phyloP scores from a whole-genome alignment of 2,113 vertebrate species.

The Rana temporaria region DNA sequence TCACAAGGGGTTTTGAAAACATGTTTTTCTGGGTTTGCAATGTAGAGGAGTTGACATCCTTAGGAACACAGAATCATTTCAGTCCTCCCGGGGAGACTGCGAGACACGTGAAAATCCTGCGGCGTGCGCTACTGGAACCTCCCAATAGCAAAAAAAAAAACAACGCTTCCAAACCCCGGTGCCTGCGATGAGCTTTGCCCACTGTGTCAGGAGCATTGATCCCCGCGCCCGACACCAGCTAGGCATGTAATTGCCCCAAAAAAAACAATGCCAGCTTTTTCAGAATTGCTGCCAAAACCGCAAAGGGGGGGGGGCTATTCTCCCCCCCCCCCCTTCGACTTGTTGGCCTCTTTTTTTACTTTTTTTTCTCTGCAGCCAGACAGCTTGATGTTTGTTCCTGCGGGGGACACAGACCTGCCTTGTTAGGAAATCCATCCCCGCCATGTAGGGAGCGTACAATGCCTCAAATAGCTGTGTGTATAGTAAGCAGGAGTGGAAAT shows the following conservation, averaged over 20 bases:
- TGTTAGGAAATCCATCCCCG: conserved; percentile 82
- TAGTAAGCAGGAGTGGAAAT: conserved; percentile 82
- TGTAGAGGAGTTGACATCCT: conserved; percentile 19
- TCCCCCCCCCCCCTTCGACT: conserved; percentile 54
- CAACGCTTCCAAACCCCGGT: neutral
- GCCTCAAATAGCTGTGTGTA: conserved; percentile 83
- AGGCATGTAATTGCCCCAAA: conserved; percentile 64
- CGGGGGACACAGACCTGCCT: conserved; percentile 80
- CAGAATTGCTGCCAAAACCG: conserved; percentile 65
- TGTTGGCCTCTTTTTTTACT: conserved; percentile 51
- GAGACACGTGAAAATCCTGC: conserved; percentile 20
- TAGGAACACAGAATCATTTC: conserved; percentile 28
- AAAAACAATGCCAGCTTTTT: conserved; percentile 60
- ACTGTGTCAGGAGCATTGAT: conserved; percentile 53
- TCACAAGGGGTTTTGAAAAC: conserved; percentile 7
- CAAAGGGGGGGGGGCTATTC: conserved; percentile 60
- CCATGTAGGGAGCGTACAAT: conserved; percentile 80
- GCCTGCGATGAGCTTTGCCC: conserved; percentile 3
- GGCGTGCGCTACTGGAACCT: conserved; percentile 24
- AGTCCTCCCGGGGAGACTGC: neutral
- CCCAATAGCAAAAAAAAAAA: neutral
- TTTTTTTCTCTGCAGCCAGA: conserved; percentile 58
- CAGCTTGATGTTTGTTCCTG: conserved; percentile 74
- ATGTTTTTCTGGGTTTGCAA: conserved; percentile 34
- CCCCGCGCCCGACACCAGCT: conserved; percentile 45